Conservation (phyloP, 2,113 vertebrate genomes). For the Microcebus tavaratra region DNA sequence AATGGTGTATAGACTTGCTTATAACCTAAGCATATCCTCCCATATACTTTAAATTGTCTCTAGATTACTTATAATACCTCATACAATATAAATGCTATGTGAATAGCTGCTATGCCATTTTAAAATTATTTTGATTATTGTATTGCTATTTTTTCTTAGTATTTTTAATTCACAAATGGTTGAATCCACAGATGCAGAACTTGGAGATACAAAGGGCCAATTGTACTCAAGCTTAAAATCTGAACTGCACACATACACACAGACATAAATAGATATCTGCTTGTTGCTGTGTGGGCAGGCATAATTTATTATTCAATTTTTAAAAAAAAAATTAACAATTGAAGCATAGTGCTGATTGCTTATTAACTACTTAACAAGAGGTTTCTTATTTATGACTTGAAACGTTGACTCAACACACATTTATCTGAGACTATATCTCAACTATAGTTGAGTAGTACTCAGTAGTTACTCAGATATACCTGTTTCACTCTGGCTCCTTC, state of each 20-base stretch:
- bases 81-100: neutral
- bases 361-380: neutral
- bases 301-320: neutral
- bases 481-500: neutral
- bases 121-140: neutral
- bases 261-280: neutral
- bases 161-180: neutral
- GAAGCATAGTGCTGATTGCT: neutral
- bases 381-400: neutral
- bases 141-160: neutral
- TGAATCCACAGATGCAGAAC: neutral
- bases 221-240: neutral
- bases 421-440: neutral
- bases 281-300: neutral
- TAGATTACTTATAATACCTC: neutral
- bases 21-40: neutral
- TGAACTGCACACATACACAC: neutral
- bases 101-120: neutral
- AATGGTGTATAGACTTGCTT: neutral
- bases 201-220: neutral
- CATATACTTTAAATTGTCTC: neutral
- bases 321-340: neutral
- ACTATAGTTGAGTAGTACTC: neutral
- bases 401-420: neutral
- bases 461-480: neutral